A percentile compares a stretch with the other conserved stretches of the same genome.
phyloP scores from a whole-genome alignment of 2,113 vertebrate species.

The Petroica traversi region DNA sequence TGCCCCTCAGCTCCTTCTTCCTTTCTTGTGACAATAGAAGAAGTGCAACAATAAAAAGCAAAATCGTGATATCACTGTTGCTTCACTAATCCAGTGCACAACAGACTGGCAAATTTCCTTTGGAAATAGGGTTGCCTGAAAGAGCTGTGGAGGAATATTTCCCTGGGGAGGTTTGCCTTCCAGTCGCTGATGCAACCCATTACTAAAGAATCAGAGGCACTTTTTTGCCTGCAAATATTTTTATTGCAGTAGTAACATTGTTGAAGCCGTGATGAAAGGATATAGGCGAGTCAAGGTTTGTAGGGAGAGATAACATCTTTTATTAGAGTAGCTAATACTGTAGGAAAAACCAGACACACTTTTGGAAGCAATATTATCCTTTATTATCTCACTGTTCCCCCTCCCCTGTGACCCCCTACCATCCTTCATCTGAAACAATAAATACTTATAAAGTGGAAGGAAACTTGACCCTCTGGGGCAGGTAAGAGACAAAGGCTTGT shows the following conservation, averaged over 20 bases:
- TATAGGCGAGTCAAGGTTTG: constrained; percentile 43
- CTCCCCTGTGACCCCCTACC: constrained; percentile 4
- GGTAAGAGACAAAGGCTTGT: constrained; percentile 61
- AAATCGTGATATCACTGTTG: not conserved
- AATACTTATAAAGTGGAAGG: constrained; percentile 62
- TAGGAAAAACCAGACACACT: constrained; percentile 43
- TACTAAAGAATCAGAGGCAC: not conserved
- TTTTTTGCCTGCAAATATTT: constrained; percentile 2
- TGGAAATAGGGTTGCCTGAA: not conserved
- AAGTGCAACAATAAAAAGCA: not conserved
- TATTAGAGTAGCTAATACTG: constrained; percentile 42
- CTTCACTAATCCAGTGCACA: not conserved
- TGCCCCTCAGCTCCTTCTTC: not conserved
- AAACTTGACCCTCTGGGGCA: constrained; percentile 59
- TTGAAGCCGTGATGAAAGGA: constrained; percentile 8
- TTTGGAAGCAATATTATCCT: constrained; percentile 60
- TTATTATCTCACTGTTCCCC: constrained; percentile 33
- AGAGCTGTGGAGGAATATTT: not conserved
- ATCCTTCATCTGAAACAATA: constrained; percentile 65
- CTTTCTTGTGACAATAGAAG: not conserved
- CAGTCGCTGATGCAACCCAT: not conserved
- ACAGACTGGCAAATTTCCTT: not conserved
- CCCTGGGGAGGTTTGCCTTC: not conserved
- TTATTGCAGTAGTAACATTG: constrained; percentile 6
- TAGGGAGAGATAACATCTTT: constrained; percentile 50